A percentile compares a stretch with the other conserved stretches of the same genome.
Evolutionary conservation across 1,140 invertebrate species (phyloP).

Genomic region (Temnothorax nylanderi): DNA sequence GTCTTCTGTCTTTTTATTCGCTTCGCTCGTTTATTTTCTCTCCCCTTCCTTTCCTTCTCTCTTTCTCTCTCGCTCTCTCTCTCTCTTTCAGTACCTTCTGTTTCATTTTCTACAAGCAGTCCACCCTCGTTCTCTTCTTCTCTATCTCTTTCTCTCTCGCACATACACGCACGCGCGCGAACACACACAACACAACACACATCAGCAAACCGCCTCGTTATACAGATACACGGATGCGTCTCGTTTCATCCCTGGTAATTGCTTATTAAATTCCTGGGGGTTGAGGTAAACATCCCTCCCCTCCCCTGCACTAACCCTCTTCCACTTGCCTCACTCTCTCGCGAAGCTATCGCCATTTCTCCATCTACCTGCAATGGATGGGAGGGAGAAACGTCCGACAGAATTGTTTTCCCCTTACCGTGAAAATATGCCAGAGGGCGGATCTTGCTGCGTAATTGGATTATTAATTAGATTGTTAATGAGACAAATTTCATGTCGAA

Average conservation of each 20-base stretch:
- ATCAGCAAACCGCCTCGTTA: constrained; percentile 66
- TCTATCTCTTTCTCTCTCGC: constrained; percentile 1
- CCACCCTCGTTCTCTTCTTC: constrained; percentile 32
- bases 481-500: constrained; percentile 83
- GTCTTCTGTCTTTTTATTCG: constrained; percentile 19
- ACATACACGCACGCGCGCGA: neutral
- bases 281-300: constrained; percentile 68
- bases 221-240: constrained; percentile 81
- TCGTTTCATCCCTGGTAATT: constrained; percentile 81
- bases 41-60: neutral
- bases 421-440: constrained; percentile 81
- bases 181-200: constrained; percentile 1
- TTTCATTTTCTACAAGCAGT: constrained; percentile 44
- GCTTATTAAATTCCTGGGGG: constrained; percentile 81
- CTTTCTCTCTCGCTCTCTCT: neutral
- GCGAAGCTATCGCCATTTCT: constrained; percentile 63
- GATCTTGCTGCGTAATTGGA: constrained; percentile 84
- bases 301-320: constrained; percentile 30
- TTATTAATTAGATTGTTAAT: constrained; percentile 86
- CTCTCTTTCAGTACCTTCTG: constrained; percentile 21
- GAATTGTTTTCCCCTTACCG: constrained; percentile 84
- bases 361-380: constrained; percentile 67
- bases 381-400: constrained; percentile 75
- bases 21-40: constrained; percentile 20
- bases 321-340: constrained; percentile 36